Evolutionary conservation across 2,113 vertebrate genomes (phyloP).

Genomic region (Scomber japonicus): DNA sequence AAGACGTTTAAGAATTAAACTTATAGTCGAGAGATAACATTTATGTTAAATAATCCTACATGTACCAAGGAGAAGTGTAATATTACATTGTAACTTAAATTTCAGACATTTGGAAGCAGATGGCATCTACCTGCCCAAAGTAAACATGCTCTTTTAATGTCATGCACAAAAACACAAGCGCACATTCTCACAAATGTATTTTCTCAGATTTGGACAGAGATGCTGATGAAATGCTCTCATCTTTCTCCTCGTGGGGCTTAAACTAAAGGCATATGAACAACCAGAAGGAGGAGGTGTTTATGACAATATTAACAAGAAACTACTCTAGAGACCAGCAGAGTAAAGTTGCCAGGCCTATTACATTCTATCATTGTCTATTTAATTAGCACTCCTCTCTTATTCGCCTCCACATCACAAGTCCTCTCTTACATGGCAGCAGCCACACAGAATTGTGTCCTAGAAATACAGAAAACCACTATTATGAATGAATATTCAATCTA

Average conservation of each 20-base stretch:
- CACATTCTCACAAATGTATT: not conserved
- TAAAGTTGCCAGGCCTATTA: constrained; percentile 59
- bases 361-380: constrained; percentile 64
- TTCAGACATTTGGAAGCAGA: not conserved
- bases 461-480: not conserved
- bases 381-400: constrained; percentile 57
- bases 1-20: not conserved
- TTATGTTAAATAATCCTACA: not conserved
- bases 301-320: constrained; percentile 54
- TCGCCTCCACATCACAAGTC: constrained; percentile 20
- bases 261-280: constrained; percentile 44
- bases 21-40: not conserved
- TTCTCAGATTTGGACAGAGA: constrained; percentile 11
- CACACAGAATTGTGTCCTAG: constrained; percentile 1
- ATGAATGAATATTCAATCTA: not conserved
- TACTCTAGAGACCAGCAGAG: constrained; percentile 45
- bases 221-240: not conserved
- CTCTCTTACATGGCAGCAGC: constrained; percentile 16
- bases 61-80: not conserved
- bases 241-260: constrained; percentile 22
- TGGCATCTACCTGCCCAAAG: too few relatives aligned
- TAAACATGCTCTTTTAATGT: not conserved
- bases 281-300: constrained; percentile 38
- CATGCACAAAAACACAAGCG: not conserved
- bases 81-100: not conserved